A percentile compares a stretch with the other conserved stretches of the same genome.
These are phyloP conservation scores for Automeris io DNA, from an alignment of 2,888 invertebrate genomes.

Conservation along the genomic window DNA sequence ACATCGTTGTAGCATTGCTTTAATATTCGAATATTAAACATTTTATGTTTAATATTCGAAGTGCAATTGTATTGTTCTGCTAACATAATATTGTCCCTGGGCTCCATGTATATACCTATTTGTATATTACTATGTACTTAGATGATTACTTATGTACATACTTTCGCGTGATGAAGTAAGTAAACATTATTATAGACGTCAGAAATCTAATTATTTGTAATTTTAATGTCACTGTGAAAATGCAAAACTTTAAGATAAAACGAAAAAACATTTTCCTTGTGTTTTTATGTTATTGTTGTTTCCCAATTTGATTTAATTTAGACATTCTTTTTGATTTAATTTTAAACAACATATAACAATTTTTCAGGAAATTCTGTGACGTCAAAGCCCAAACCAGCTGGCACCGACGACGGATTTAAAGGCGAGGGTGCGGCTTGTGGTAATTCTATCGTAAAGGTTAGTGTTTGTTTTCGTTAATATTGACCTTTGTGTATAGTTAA, in stretches of 20 bases:
- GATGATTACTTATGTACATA: constrained; percentile 9
- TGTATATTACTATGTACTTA: constrained; percentile 3
- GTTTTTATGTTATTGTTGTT: background rate
- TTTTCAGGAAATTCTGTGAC: constrained; percentile 51
- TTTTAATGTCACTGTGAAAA: background rate
- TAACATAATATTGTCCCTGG: background rate
- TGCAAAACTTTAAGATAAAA: background rate
- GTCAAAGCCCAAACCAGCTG: constrained; percentile 76
- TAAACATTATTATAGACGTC: background rate
- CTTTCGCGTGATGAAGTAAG: background rate
- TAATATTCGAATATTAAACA: too few relatives aligned
- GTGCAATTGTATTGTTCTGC: background rate
- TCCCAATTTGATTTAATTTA: too few relatives aligned
- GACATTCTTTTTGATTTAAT: too few relatives aligned
- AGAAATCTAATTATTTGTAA: background rate
- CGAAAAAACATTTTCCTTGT: background rate
- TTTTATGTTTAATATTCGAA: too few relatives aligned
- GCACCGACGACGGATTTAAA: constrained; percentile 84
- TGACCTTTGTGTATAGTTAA: too few relatives aligned
- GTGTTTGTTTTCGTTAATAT: too few relatives aligned
- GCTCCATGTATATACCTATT: background rate
- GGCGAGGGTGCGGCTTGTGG: constrained; percentile 83
- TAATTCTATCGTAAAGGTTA: constrained; percentile 62
- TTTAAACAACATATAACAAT: background rate
- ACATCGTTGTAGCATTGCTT: too few relatives aligned